Base-by-base conservation (phyloP, 1,140 invertebrate genomes). In the Magallana gigas region DNA sequence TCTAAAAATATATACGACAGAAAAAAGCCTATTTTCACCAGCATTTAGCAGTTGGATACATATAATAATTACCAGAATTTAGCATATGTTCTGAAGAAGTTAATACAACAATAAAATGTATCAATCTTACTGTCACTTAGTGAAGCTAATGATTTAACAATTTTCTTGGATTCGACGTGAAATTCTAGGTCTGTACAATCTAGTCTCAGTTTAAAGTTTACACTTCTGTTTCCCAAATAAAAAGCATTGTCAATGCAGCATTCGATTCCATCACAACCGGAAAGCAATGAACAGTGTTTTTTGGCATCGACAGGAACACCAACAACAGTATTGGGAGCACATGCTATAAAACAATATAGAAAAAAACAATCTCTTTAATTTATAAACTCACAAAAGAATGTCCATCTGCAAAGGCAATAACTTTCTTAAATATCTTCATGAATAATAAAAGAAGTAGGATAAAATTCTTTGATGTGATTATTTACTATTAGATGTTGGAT, bases 221-320 rank as follows among this genome's bases (percentile, higher is more conserved):
- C 18, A 7, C 48, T 86, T 84, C 68, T n/a, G 6, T 48, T 81
- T 81, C 68, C 86, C 68, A 58, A 58, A 18, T 36, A 85, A 23
- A 62, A 90, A 56, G 90, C 85, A 48, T 86, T 60, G 18, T 71
- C 71, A 11, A 88, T 18, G 64, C 90, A 91, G 57, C 88, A 91
- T 4, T 81, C 57, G 1, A 91, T 84, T 5, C 85, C 85, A 5
- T 12, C 57, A 57, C 90, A 91, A 57, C 80, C 84, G 9, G 89
- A 60, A 1, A 85, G 80, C 8, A 81, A 57, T 36, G 84, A 57
- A 62, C 90, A 90, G 56, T 57, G 62, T 2, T 59, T 62, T 18
- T 18, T 8, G 9, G 23, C 68, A 29, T 76, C 18, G 5, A 9
- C 9, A n/a, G 85, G 11, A 56, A 60, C 18, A 1, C 57, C 29